Base-by-base conservation (phyloP, 2,797 vertebrate genomes). In the Pangasius djambal region DNA sequence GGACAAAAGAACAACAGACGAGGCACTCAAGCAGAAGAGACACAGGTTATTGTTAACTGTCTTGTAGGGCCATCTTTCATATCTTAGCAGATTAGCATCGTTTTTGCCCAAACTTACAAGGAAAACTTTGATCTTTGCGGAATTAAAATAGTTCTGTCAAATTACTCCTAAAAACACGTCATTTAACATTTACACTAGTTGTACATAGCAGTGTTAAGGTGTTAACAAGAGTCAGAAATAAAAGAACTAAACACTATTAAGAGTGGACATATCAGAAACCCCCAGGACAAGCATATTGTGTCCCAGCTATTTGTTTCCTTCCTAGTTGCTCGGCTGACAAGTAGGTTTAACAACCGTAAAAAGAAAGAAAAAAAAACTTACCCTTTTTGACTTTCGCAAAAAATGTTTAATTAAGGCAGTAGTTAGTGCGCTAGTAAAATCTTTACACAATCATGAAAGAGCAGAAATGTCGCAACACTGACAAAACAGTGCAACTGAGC, bases 1-100 rank as follows among this genome's bases (percentile, higher is more conserved):
- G 63, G 57, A 93, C 86, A 92, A 92, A 84, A 86, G 84, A 31
- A 81, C 86, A 91, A 87, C 75, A 48, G 85, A 77, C 55, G 87
- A 79, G 57, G 65, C 88, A 90, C 87, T 86, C 89, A 88, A 84
- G 89, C 85, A 88, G 81, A 91, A 89, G 75, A 90, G 87, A 83
- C n/a, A 40, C 13, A 59, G 34, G 20, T 83, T 86, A 88, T 87
- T 88, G 90, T 91, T 72, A 85, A 90, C 89, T 52, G 89, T 91
- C 85, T 86, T 86, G 22, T 34, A 79, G 40, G 67, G 65, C 65
- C 50, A 70, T 61, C 84, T 48, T 44, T 48, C 5, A 78, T 31
- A 52, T 79, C 79, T 13, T 40, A 16, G 44, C 1, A 59, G 34
- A 82, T 59, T 13, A 13, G 20, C 4, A 25, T 13, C 4, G 0